These are phyloP conservation scores for Poeciliopsis paucimaculata DNA, from an alignment of 2,797 vertebrate species.

Conservation along the genomic window DNA sequence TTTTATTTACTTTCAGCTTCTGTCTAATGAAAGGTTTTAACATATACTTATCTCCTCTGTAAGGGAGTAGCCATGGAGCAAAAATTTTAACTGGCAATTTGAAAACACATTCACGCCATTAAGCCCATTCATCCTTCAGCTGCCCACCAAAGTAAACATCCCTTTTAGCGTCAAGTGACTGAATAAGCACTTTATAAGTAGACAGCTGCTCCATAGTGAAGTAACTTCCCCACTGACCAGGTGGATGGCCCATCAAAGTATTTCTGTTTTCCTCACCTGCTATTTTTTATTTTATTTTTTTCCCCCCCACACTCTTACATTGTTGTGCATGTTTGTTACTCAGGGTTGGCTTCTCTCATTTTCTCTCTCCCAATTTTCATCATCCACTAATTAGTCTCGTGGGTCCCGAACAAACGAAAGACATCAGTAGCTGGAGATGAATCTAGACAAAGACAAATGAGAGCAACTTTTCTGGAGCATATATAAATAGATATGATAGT, in stretches of 20 bases:
- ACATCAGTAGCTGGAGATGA: constrained; percentile 68
- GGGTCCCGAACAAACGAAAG: constrained; percentile 50
- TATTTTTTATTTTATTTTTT: background rate
- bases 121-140: constrained; percentile 6
- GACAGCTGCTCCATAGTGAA: constrained; percentile 21
- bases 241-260: constrained; percentile 12
- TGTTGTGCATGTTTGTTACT: constrained; percentile 8
- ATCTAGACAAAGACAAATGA: constrained; percentile 75
- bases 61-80: background rate
- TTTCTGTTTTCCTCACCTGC: constrained; percentile 17
- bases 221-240: constrained; percentile 19
- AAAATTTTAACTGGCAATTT: constrained; percentile 13
- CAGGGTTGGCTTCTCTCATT: constrained; percentile 31
- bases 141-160: background rate
- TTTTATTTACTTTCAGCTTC: background rate
- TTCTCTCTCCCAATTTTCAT: constrained; percentile 50
- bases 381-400: constrained; percentile 71
- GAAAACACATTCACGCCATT: constrained; percentile 4
- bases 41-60: background rate
- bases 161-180: constrained; percentile 3
- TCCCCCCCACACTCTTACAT: background rate
- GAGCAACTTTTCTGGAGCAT: constrained; percentile 57
- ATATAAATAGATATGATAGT: constrained; percentile 69
- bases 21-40: background rate
- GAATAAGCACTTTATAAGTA: constrained; percentile 4